Conservation (phyloP, 2,797 vertebrate species). For the Malacoctenus gilli region DNA sequence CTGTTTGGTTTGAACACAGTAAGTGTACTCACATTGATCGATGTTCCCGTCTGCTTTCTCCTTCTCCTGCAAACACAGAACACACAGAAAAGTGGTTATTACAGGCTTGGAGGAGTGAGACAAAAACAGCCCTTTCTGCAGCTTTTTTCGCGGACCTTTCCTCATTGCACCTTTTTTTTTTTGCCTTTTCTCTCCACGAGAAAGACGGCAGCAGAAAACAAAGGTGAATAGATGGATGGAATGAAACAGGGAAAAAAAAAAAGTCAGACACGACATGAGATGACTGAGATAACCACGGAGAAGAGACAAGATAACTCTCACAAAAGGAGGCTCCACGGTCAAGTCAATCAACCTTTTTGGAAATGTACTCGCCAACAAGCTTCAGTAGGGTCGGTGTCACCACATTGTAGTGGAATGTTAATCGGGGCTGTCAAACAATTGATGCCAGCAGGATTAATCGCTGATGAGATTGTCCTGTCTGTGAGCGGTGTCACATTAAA, state of each 20-base stretch:
- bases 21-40: conserved; percentile 79
- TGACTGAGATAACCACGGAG: neutral
- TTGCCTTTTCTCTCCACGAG: conserved; percentile 20
- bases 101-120: conserved; percentile 54
- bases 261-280: neutral
- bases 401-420: conserved; percentile 23
- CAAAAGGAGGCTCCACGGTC: conserved; percentile 21
- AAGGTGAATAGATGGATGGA: conserved; percentile 26
- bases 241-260: conserved; percentile 8
- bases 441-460: conserved; percentile 7
- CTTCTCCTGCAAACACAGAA: conserved; percentile 76
- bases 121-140: conserved; percentile 48
- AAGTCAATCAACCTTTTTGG: conserved; percentile 38
- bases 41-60: conserved; percentile 69
- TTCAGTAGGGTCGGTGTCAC: conserved; percentile 29
- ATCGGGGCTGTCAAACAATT: conserved; percentile 17
- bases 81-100: conserved; percentile 72
- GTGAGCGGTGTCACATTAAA: conserved; percentile 5
- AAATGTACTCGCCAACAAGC: conserved; percentile 33
- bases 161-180: conserved; percentile 32
- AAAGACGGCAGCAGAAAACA: conserved; percentile 20
- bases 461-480: conserved; percentile 3
- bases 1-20: conserved; percentile 69
- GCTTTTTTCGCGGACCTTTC: conserved; percentile 45
- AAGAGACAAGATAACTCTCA: conserved; percentile 16